A percentile compares a stretch with the other conserved stretches of the same genome.
Conservation (phyloP, 2,113 vertebrate species). For the Galbula dea region DNA sequence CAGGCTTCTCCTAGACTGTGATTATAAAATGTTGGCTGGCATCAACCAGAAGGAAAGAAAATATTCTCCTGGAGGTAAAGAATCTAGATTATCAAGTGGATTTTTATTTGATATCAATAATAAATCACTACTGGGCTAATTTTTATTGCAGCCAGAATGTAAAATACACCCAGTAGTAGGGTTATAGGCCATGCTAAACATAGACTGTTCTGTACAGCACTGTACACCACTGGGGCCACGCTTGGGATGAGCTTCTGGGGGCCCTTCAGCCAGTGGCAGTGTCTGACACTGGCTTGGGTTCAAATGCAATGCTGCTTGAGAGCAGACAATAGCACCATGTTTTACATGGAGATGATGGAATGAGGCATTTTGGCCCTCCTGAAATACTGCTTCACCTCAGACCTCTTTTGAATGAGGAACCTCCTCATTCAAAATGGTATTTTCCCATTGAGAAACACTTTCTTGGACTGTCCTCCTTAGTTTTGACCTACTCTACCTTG, state of each 20-base stretch:
- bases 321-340: background rate
- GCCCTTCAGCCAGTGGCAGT: background rate
- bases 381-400: background rate
- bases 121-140: constrained; percentile 33
- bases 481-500: background rate
- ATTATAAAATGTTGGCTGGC: constrained; percentile 28
- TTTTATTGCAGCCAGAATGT: background rate
- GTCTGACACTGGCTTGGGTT: background rate
- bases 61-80: constrained; percentile 33
- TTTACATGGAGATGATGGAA: background rate
- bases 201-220: background rate
- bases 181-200: background rate
- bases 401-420: background rate
- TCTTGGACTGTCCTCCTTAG: background rate
- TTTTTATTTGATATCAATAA: constrained; percentile 53
- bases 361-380: background rate
- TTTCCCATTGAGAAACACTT: background rate
- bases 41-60: constrained; percentile 28
- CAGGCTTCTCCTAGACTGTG: background rate
- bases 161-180: background rate
- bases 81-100: constrained; percentile 19
- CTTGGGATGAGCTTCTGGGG: background rate
- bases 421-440: background rate
- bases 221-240: accelerated
- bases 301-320: background rate